phyloP scores from a whole-genome alignment of 2,113 vertebrate species.

The Myanophis thanlyinensis region DNA sequence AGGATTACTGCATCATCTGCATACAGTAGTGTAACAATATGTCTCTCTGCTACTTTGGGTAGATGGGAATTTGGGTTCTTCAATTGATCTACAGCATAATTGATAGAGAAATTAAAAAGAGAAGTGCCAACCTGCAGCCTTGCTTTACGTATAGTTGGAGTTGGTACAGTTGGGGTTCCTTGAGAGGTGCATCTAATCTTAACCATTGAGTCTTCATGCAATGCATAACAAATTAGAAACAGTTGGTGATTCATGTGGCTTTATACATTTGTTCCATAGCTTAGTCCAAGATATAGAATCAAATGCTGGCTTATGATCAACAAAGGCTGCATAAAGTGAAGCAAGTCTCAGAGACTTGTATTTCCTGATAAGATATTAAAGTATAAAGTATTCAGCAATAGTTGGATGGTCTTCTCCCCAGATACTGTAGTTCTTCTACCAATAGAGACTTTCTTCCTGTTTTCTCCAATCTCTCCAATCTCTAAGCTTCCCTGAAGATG shows the following conservation, averaged over 20 bases:
- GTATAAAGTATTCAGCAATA: not conserved
- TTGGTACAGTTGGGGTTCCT: not conserved
- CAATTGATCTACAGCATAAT: not conserved
- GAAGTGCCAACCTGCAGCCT: not conserved
- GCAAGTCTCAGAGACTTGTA: not conserved
- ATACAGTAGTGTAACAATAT: not conserved
- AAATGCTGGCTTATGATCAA: not conserved
- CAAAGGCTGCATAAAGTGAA: not conserved
- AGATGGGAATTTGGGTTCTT: not conserved
- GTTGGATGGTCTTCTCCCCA: not conserved
- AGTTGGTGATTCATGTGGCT: not conserved
- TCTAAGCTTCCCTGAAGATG: not conserved
- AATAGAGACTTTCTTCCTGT: not conserved
- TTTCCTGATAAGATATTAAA: not conserved
- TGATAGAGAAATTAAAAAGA: not conserved
- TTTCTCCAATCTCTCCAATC: not conserved
- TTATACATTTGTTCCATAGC: not conserved
- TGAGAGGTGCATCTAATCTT: not conserved
- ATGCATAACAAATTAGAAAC: not conserved
- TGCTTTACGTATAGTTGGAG: not conserved
- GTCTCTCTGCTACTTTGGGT: not conserved
- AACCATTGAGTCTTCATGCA: not conserved
- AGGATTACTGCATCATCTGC: not conserved
- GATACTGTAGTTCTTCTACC: not conserved
- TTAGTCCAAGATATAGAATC: not conserved